phyloP scores from a whole-genome alignment of 92 coral and sea anemone genomes.

The Porites evermanni region DNA sequence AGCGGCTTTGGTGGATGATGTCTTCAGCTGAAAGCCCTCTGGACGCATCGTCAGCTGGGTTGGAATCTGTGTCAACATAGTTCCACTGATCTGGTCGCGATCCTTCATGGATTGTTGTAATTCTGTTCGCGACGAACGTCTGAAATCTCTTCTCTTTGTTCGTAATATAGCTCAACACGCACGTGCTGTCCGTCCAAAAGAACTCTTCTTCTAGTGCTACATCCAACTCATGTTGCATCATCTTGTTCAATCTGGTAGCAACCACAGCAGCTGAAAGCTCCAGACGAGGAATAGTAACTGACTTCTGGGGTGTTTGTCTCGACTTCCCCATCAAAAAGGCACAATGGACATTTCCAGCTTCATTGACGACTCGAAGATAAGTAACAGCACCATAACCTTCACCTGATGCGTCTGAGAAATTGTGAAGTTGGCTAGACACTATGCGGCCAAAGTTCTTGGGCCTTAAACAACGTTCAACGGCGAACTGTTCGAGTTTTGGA shows the following conservation, averaged over 20 bases:
- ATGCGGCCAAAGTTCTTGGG: constrained; percentile 53
- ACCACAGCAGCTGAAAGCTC: constrained; percentile 20
- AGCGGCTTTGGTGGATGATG: constrained; percentile 36
- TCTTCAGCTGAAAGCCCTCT: constrained; percentile 55
- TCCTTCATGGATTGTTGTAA: constrained; percentile 49
- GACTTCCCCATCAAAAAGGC: constrained; percentile 38
- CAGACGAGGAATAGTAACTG: too few relatives aligned
- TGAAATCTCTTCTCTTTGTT: constrained; percentile 40
- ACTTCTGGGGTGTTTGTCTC: constrained; percentile 26
- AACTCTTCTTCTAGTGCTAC: background rate
- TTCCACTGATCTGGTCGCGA: constrained; percentile 66
- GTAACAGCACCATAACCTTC: constrained; percentile 50
- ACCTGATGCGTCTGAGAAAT: constrained; percentile 45
- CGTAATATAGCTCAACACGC: constrained; percentile 28
- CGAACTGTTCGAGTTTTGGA: constrained; percentile 43
- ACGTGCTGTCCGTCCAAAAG: constrained; percentile 46
- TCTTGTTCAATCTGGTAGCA: constrained; percentile 33
- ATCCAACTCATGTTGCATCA: constrained; percentile 13
- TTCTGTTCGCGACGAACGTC: constrained; percentile 22
- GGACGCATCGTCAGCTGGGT: constrained; percentile 81
- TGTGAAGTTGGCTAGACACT: constrained; percentile 57
- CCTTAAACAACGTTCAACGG: constrained; percentile 40
- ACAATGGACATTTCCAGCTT: constrained; percentile 14
- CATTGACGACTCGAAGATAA: constrained; percentile 32
- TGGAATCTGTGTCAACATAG: constrained; percentile 64